These are phyloP conservation scores for Heliconius hewitsoni DNA, from an alignment of 1,140 invertebrate genomes.

Conservation along the genomic window DNA sequence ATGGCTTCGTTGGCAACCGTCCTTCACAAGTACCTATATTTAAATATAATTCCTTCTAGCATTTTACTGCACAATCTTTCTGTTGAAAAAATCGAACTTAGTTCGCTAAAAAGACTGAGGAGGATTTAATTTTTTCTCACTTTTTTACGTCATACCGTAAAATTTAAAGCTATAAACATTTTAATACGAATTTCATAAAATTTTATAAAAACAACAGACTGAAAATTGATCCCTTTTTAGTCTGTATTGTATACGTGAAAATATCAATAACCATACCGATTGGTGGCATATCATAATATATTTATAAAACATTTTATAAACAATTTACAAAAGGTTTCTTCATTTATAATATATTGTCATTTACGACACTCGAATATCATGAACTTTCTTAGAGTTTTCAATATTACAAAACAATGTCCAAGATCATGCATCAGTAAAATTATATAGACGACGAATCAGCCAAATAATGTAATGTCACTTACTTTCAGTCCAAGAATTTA, in stretches of 20 bases:
- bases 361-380: not conserved
- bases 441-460: not conserved
- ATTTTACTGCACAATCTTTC: constrained; percentile 21
- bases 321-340: constrained; percentile 16
- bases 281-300: constrained; percentile 29
- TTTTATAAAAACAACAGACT: constrained; percentile 39
- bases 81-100: constrained; percentile 51
- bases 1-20: constrained; percentile 47
- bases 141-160: constrained; percentile 57
- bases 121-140: constrained; percentile 63
- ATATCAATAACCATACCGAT: constrained; percentile 24
- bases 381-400: not conserved
- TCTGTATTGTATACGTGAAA: constrained; percentile 36
- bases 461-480: too few species aligned
- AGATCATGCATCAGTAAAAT: not conserved
- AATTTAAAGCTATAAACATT: constrained; percentile 16
- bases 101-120: constrained; percentile 68
- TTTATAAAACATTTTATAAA: constrained; percentile 28
- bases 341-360: not conserved
- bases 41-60: not conserved
- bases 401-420: not conserved
- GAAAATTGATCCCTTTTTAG: constrained; percentile 33
- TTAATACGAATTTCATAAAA: constrained; percentile 36
- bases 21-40: constrained; percentile 38
- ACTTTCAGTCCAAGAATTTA: not conserved